Conservation (phyloP, 2,888 invertebrate genomes). For the Erebia epiphron region DNA sequence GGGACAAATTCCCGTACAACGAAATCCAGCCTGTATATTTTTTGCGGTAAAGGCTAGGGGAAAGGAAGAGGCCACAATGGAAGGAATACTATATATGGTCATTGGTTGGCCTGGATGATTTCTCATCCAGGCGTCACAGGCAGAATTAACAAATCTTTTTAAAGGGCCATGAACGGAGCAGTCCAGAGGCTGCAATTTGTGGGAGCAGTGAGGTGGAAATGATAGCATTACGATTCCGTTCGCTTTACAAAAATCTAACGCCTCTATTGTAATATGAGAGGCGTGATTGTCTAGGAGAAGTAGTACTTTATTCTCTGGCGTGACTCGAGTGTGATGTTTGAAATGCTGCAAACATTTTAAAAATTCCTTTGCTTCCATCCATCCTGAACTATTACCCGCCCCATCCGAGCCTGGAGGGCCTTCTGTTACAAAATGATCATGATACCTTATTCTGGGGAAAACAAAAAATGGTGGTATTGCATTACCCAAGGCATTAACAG, state of each 20-base stretch:
- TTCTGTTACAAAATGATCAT: too few species aligned
- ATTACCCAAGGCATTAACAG: too few species aligned
- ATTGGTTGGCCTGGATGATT: slow-evolving; percentile 19
- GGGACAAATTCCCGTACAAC: slow-evolving; percentile 4
- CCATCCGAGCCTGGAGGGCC: too few species aligned
- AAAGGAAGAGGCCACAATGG: slow-evolving; percentile 16
- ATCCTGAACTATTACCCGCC: too few species aligned
- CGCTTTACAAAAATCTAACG: slow-evolving; percentile 4
- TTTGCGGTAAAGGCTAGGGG: slow-evolving; percentile 14
- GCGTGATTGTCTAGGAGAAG: too few species aligned
- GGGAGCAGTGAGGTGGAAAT: not conserved
- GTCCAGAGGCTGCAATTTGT: slow-evolving; percentile 4
- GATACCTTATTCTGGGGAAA: too few species aligned
- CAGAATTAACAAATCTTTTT: slow-evolving; percentile 14
- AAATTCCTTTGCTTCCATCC: too few species aligned
- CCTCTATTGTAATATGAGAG: too few species aligned
- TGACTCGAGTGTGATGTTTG: too few species aligned
- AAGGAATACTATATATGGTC: slow-evolving; percentile 14
- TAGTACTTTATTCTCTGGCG: too few species aligned
- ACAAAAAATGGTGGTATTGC: too few species aligned
- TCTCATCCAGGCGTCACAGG: slow-evolving; percentile 15
- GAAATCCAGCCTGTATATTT: slow-evolving; percentile 18
- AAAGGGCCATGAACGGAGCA: slow-evolving; percentile 13
- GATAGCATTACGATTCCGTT: slow-evolving; percentile 2
- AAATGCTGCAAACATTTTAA: too few species aligned